Evolutionary conservation across 1,140 invertebrate species (phyloP).

Genomic region (Macrosteles quadrilineatus): DNA sequence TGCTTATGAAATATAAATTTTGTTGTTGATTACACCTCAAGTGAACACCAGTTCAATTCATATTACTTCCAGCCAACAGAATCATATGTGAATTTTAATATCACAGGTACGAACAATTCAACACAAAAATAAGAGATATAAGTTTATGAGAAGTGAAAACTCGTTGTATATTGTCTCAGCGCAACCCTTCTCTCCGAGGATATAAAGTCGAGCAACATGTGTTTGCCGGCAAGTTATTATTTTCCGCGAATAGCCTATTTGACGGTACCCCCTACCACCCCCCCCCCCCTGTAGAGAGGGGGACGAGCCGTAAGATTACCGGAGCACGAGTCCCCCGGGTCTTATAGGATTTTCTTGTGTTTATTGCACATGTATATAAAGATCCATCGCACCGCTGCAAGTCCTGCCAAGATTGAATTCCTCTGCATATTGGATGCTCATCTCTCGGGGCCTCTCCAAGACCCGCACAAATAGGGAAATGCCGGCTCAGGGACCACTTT

Average conservation of each 20-base stretch:
- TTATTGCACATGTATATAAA: slow-evolving; percentile 21
- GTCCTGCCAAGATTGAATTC: slow-evolving; percentile 19
- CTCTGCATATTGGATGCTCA: slow-evolving; percentile 26
- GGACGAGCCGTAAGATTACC: not conserved
- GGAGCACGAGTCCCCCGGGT: slow-evolving; percentile 3
- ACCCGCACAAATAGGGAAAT: not conserved
- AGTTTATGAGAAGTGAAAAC: no score
- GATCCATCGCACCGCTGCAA: slow-evolving; percentile 1
- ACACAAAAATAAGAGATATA: no score
- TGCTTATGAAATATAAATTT: no score
- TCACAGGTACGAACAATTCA: no score
- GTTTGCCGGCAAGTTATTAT: slow-evolving; percentile 10
- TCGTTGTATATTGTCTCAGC: slow-evolving; percentile 29
- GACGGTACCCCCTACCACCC: not conserved
- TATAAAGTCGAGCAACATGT: slow-evolving; percentile 9
- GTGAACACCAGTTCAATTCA: no score
- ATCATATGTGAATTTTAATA: no score
- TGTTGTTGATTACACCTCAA: no score
- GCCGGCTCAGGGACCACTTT: not conserved
- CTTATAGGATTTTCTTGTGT: slow-evolving; percentile 29
- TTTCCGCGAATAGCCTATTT: slow-evolving; percentile 14
- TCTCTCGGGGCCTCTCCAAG: not conserved
- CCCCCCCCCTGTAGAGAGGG: not conserved
- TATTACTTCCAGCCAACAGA: no score
- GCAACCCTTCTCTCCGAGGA: not conserved